Base-by-base conservation (phyloP, 2,113 vertebrate genomes). In the Ophiodon elongatus region DNA sequence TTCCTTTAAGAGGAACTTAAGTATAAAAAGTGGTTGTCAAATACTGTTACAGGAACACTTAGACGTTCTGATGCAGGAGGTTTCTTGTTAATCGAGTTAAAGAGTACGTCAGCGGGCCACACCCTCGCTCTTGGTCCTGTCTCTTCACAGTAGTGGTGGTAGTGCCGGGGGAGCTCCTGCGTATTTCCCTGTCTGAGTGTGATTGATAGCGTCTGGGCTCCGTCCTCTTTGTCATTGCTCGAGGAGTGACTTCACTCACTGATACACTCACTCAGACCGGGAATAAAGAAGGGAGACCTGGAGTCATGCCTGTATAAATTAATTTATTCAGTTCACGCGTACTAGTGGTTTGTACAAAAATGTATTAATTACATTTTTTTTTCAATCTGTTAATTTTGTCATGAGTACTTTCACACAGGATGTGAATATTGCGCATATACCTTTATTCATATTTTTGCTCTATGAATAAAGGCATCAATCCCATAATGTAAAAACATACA, bases 151-250 rank as follows among this genome's bases (percentile, higher is more conserved):
- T 74, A 54, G 23, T 56, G 37, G 56, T 23, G 8, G 9, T 25
- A 15, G 56, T 59, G 65, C 80, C 81, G 60, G 80, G 73, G 87
- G 85, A 80, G 77, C 79, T 89, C 79, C 83, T 82, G 67, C 27
- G 73, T 89, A 77, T 83, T 77, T 84, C 86, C 82, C 86, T 71
- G 76, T 84, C 85, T 83, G 35, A 35, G 41, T 59, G 76, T 90
- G 91, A 94, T 91, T 87, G 80, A 93, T 92, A 52, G 82, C 80
- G 92, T 93, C 90, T 92, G 89, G 77, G 33, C 50, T 79, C 77
- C 41, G 83, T 87, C 86, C 83, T 88, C 82, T 84, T 87, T 56
- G 80, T 89, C 86, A 87, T 86, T 92, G 84, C 68, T 85, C 54
- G 35, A 69, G 27, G 79, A 87, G 74, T 86, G 87, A 89, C 60